Percentiles rank a stretch among this genome's conserved stretches.
Evolutionary conservation across 2,888 invertebrate species (phyloP).

Genomic region (Criorhina ranunculi): DNA sequence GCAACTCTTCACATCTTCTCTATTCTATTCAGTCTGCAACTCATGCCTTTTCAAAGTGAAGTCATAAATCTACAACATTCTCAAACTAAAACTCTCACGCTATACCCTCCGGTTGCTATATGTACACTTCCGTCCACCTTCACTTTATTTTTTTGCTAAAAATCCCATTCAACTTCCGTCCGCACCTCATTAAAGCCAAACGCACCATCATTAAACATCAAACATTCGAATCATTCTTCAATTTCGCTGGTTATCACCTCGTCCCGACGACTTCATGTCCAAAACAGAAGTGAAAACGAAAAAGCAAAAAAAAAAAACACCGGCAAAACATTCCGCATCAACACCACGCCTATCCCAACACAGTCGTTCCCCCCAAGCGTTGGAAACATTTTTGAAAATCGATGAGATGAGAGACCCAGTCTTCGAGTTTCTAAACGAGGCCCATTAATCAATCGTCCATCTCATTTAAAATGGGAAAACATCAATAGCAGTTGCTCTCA

Average conservation of each 20-base stretch:
- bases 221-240: slow-evolving; percentile 44
- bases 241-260: slow-evolving; percentile 67
- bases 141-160: not conserved
- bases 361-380: not conserved
- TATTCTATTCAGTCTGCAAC: not conserved
- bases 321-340: slow-evolving; percentile 51
- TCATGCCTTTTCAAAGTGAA: not conserved
- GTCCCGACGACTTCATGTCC: not conserved
- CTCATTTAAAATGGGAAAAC: slow-evolving; percentile 68
- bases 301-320: slow-evolving; percentile 1
- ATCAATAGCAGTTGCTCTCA: slow-evolving; percentile 71
- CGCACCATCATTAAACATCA: slow-evolving; percentile 15
- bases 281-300: slow-evolving; percentile 30
- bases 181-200: slow-evolving; percentile 38
- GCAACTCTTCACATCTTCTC: no score
- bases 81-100: not conserved
- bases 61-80: not conserved
- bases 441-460: slow-evolving; percentile 71
- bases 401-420: slow-evolving; percentile 32
- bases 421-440: slow-evolving; percentile 24
- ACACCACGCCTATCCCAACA: slow-evolving; percentile 53
- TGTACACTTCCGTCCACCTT: not conserved
- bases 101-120: not conserved
- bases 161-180: slow-evolving; percentile 28
- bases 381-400: slow-evolving; percentile 54